Evolutionary conservation across 2,888 invertebrate genomes (phyloP), one percentile per base, ranked within the genome.

Genomic region (Hoplodrina blanda): DNA sequence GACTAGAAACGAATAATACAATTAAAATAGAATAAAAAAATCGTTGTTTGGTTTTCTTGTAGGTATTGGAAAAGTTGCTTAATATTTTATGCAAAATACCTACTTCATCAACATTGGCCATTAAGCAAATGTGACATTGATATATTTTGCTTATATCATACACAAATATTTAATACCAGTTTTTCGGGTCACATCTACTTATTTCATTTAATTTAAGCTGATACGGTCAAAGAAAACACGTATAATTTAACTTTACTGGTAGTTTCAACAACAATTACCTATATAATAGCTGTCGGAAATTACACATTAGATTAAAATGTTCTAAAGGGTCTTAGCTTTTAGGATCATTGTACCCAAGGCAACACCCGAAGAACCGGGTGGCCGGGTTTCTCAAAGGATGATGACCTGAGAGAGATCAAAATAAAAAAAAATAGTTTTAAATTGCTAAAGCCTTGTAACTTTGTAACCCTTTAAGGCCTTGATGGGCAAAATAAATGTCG

Each of bases 141-240:
- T 78, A 57, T 66, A 70, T 80, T 80, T 70, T 76, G 80, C 70
- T 76, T 70, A 66, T 56, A 67, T 69, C 61, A 63, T 63, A 69
- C 69, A 80, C 69, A 65, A 80, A 69, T 74, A 46, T 11, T 46
- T 4, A 74, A 68, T 59, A 62, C 54, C 57, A 50, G 41, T 13
- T 63, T 46, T 70, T 78, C 70, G 66, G 76, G 76, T 67, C 76
- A 60, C 33, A 53, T 20, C 68, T 62, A 66, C 59, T 62, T 44
- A 65, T 13, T 44, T 53, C 11, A 15, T 61, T 73, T 61, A 73
- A 46, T 68, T 49, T 25, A 63, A 25, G 30, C 33, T 61, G 20
- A 57, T 30, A 52, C 52, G 17, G 37, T 4, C 19, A 64, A 63
- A 64, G 8, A 11, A 56, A 53, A 37, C 15, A 52, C 19, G 17